Base-by-base conservation (phyloP, 2,888 invertebrate species). In the Drosophila prostipennis region DNA sequence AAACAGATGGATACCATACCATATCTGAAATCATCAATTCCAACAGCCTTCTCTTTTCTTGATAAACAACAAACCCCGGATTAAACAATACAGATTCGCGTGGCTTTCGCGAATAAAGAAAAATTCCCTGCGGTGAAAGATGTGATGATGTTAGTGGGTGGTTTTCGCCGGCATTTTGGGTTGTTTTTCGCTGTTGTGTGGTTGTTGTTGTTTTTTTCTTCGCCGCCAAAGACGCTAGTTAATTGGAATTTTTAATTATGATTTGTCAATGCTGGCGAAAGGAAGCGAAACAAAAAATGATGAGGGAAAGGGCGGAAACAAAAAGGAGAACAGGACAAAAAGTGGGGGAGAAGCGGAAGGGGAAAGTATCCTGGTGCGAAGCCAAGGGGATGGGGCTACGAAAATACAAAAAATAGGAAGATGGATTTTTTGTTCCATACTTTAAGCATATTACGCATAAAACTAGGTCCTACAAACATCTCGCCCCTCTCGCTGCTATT, bases 181-280 rank as follows among this genome's bases (percentile, higher is more conserved):
- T 64, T 19, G 19, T 43, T 36, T 48, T 40, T 13, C 14, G 32
- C 32, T 11, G 37, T 6, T 37, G n/a, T 34, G 11, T 42, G 10
- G 42, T 34, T 60, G 49, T 32, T 59, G 26, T 26, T 26, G 26
- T 26, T 26, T 48, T 32, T 26, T 26, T 40, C 64, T 48, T 36
- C 32, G 73, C 43, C 53, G 53, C 70, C 57, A 56, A 75, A 70
- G 76, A 75, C 59, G 70, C 72, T 72, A 77, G 78, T 70, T 88
- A 88, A 81, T 88, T 86, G 87, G 70, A 88, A 81, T 81, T 88
- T 88, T 81, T 81, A 81, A 81, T 81, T 81, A 88, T 88, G 80
- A 81, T 88, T 80, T 81, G 80, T 82, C 87, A 82, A 64, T 74
- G 69, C 65, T 54, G 52, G 39, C 51, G 40, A 48, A 48, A 65